Evolutionary conservation across 1,140 invertebrate species (phyloP).

Genomic region (Temnothorax longispinosus): DNA sequence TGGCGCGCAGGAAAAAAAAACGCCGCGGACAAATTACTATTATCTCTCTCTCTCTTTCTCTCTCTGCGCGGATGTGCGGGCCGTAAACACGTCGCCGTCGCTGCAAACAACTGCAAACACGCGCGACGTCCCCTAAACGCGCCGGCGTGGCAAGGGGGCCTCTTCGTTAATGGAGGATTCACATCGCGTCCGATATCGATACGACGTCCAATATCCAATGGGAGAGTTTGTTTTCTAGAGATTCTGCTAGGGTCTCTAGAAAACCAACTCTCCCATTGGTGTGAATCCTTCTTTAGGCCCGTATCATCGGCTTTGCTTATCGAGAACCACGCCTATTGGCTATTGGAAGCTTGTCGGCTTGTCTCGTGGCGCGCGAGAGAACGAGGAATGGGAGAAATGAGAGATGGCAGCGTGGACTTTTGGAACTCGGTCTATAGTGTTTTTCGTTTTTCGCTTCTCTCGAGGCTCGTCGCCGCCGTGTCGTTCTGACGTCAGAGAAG

Average conservation of each 20-base stretch:
- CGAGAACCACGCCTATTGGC: neutral
- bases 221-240: no score
- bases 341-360: neutral
- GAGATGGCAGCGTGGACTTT: neutral
- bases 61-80: conserved; percentile 57
- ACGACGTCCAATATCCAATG: no score
- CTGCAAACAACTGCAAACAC: conserved; percentile 69
- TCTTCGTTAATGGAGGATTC: no score
- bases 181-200: no score
- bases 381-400: neutral
- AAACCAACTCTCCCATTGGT: no score
- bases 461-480: neutral
- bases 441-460: neutral
- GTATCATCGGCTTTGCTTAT: neutral
- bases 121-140: conserved; percentile 38
- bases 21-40: conserved; percentile 78
- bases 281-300: no score
- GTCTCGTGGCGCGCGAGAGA: neutral
- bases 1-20: conserved; percentile 51
- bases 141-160: neutral
- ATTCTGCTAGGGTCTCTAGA: no score
- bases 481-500: neutral
- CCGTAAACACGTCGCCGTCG: conserved; percentile 74
- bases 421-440: neutral
- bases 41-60: neutral